phyloP scores from a whole-genome alignment of 2,888 invertebrate genomes.

The Orthonevra nobilis region DNA sequence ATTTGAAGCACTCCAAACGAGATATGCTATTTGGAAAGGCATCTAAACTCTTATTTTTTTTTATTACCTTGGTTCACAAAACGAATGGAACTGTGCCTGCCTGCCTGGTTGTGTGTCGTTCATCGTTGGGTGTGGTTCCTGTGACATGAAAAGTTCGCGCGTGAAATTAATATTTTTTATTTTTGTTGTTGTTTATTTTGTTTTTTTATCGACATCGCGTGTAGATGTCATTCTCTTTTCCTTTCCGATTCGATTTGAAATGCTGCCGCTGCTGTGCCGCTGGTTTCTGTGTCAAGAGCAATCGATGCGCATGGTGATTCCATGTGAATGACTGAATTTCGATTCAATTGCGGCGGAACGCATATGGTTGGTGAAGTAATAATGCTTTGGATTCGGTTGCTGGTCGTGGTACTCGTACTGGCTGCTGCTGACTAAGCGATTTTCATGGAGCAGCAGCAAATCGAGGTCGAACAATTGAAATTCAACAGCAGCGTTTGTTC shows the following conservation, averaged over 20 bases:
- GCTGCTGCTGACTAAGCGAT: conserved; percentile 12
- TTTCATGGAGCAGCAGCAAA: conserved; percentile 60
- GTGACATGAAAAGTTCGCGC: conserved; percentile 33
- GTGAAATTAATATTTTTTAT: conserved; percentile 16
- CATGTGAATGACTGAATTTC: conserved; percentile 42
- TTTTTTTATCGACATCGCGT: too few species aligned
- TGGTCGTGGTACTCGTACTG: conserved; percentile 23
- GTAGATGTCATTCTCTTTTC: neutral
- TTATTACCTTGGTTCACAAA: neutral
- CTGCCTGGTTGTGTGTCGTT: too few species aligned
- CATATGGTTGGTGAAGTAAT: neutral
- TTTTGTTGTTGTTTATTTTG: too few species aligned
- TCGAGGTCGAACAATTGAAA: conserved; percentile 59
- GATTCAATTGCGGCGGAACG: conserved; percentile 42
- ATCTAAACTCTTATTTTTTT: neutral
- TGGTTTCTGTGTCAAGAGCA: conserved; percentile 63
- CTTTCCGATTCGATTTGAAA: conserved; percentile 17
- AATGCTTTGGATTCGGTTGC: conserved; percentile 30
- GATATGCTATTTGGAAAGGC: conserved; percentile 41
- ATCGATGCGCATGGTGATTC: conserved; percentile 61
- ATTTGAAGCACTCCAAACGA: conserved; percentile 49
- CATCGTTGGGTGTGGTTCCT: conserved; percentile 33
- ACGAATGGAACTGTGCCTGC: too few species aligned
- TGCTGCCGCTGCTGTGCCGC: neutral
- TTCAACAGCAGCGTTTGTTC: conserved; percentile 49